These are phyloP conservation scores for Drosophila lacteicornis DNA, from an alignment of 1,140 invertebrate genomes.

Conservation along the genomic window DNA sequence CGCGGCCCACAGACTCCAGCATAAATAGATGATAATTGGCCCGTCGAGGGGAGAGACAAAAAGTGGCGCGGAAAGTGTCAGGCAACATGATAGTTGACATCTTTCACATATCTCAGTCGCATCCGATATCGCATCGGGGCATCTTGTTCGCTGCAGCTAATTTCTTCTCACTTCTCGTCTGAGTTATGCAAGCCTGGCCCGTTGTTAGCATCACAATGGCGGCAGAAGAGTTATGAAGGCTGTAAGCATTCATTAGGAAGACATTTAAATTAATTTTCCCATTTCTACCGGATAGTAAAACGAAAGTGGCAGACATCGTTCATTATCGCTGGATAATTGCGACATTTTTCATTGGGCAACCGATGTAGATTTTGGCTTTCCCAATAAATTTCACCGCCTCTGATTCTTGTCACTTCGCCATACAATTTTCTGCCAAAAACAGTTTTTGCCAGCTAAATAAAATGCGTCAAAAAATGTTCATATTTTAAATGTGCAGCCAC, in stretches of 20 bases:
- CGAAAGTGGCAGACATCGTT: conserved; percentile 17
- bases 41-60: conserved; percentile 3
- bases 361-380: background rate
- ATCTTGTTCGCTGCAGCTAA: conserved; percentile 36
- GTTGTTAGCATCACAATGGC: conserved; percentile 49
- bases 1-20: conserved; percentile 32
- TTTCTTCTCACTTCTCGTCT: conserved; percentile 45
- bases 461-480: conserved; percentile 34
- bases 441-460: conserved; percentile 25
- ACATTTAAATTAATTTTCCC: conserved; percentile 78
- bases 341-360: conserved; percentile 16
- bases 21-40: conserved; percentile 51
- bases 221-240: conserved; percentile 54
- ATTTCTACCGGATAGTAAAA: background rate
- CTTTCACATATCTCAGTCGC: conserved; percentile 29
- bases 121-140: conserved; percentile 9
- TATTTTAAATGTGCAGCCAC: conserved; percentile 32
- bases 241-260: conserved; percentile 68
- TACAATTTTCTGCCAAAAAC: conserved; percentile 35
- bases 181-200: conserved; percentile 35
- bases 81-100: conserved; percentile 53
- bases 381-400: conserved; percentile 7
- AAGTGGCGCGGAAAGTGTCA: conserved; percentile 28
- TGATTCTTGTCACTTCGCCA: conserved; percentile 16
- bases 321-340: conserved; percentile 4